These are phyloP conservation scores for Ascaphus truei DNA, from an alignment of 2,113 vertebrate species.

Conservation along the genomic window DNA sequence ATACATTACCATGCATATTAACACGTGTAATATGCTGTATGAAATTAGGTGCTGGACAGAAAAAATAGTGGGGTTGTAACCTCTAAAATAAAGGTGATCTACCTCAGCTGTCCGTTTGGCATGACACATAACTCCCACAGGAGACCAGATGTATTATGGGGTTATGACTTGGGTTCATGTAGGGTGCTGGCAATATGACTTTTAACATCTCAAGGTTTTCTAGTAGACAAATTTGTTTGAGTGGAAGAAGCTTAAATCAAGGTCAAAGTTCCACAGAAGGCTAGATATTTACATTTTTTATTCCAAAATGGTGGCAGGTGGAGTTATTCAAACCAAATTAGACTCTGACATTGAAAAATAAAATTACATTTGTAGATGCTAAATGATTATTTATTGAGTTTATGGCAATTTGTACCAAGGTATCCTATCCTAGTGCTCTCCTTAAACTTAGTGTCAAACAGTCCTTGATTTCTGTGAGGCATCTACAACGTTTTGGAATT, in stretches of 20 bases:
- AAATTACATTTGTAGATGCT: neutral
- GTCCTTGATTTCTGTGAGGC: too few species aligned
- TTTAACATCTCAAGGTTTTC: conserved; percentile 10
- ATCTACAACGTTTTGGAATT: too few species aligned
- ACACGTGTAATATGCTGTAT: too few species aligned
- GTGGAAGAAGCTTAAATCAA: conserved; percentile 11
- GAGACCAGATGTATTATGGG: conserved; percentile 23
- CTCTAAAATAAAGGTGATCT: neutral
- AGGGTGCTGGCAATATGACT: conserved; percentile 24
- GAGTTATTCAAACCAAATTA: neutral
- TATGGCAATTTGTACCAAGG: too few species aligned
- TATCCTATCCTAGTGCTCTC: too few species aligned
- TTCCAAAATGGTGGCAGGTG: neutral
- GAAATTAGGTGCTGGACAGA: too few species aligned
- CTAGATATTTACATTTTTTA: neutral
- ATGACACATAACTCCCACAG: conserved; percentile 3
- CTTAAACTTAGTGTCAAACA: too few species aligned
- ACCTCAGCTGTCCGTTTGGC: conserved; percentile 13
- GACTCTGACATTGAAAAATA: neutral
- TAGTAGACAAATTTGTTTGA: neutral
- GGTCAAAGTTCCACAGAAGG: conserved; percentile 9
- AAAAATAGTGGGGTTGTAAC: too few species aligned
- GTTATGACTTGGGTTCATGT: conserved; percentile 28
- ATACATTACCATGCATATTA: too few species aligned
- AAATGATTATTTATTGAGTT: too few species aligned